Evolutionary conservation across 2,888 invertebrate genomes (phyloP), one percentile per base, ranked within the genome.

Genomic region (Ceramica pisi): DNA sequence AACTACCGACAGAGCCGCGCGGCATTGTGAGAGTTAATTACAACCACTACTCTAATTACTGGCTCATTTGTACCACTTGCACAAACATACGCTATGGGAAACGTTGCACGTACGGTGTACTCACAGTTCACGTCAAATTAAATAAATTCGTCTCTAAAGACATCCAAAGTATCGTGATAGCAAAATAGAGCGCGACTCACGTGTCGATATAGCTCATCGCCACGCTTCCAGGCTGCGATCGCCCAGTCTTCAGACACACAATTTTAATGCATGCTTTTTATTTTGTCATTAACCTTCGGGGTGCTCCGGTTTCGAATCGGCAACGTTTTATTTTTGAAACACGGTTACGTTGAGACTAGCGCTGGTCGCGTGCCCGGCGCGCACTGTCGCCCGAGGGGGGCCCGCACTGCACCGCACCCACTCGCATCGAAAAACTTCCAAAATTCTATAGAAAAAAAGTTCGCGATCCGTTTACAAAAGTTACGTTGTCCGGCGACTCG

Each of bases 201-300:
- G 88, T 91, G 91, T 83, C 80, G 82, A 76, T 81, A 72, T 82
- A 78, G 84, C 85, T 87, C 87, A 88, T 86, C 87, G 83, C 84
- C 75, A 82, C 80, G 86, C 85, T 90, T 92, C 92, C 92, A 91
- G 90, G 85, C 86, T 87, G 87, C 87, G 84, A 82, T 85, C 88
- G 90, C 85, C 88, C 79, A 83, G 81, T 80, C 84, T 86, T 84
- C 89, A 89, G 89, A 91, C 91, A 92, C 92, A 93, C 91, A 87
- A 90, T 93, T 85, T 94, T 92, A 92, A 93, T 93, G 93, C 92
- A 93, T 91, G 93, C 90, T 92, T 94, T 94, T 94, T 94, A 94
- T 94, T 94, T 94, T 94, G 94, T 95, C 94, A 95, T 94, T 95
- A 95, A 95, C 95, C 95, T 95, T 95, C 95, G 92, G 88, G 92